phyloP scores from a whole-genome alignment of 1,140 invertebrate species.

The Piezodorus guildinii region DNA sequence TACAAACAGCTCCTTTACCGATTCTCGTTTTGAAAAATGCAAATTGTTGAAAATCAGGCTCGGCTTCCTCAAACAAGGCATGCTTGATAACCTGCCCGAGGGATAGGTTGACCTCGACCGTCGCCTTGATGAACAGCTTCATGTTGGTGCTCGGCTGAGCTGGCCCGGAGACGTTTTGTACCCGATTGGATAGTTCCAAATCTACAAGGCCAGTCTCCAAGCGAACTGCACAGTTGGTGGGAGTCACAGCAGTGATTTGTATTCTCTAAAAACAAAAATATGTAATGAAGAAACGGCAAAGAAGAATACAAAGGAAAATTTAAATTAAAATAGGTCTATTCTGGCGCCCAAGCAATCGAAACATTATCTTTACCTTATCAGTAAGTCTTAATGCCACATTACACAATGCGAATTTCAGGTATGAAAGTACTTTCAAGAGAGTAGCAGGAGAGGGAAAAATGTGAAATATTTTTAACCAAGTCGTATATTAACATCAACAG shows the following conservation, averaged over 20 bases:
- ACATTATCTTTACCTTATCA: too few relatives aligned
- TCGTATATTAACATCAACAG: too few relatives aligned
- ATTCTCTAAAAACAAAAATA: slow-evolving; percentile 55
- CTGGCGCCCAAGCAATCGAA: too few relatives aligned
- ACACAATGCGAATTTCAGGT: too few relatives aligned
- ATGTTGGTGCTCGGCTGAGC: slow-evolving; percentile 47
- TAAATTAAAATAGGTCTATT: too few relatives aligned
- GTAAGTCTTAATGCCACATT: too few relatives aligned
- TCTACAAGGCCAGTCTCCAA: slow-evolving; percentile 86
- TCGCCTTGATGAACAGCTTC: slow-evolving; percentile 84
- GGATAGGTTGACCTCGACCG: slow-evolving; percentile 88
- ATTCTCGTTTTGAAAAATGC: slow-evolving; percentile 95
- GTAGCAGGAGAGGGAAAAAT: too few relatives aligned
- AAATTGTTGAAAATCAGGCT: slow-evolving; percentile 91
- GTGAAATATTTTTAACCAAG: too few relatives aligned
- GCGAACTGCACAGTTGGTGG: slow-evolving; percentile 89
- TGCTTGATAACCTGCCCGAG: slow-evolving; percentile 88
- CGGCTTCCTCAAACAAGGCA: slow-evolving; percentile 89
- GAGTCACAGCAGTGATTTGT: slow-evolving; percentile 94
- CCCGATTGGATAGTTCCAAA: slow-evolving; percentile 84
- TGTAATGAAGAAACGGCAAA: not conserved
- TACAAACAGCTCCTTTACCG: slow-evolving; percentile 33
- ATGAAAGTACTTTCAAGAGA: too few relatives aligned
- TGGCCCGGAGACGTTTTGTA: slow-evolving; percentile 70
- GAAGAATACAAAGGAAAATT: not conserved